phyloP scores from a whole-genome alignment of 2,888 invertebrate species.

The Exocentrus adspersus region DNA sequence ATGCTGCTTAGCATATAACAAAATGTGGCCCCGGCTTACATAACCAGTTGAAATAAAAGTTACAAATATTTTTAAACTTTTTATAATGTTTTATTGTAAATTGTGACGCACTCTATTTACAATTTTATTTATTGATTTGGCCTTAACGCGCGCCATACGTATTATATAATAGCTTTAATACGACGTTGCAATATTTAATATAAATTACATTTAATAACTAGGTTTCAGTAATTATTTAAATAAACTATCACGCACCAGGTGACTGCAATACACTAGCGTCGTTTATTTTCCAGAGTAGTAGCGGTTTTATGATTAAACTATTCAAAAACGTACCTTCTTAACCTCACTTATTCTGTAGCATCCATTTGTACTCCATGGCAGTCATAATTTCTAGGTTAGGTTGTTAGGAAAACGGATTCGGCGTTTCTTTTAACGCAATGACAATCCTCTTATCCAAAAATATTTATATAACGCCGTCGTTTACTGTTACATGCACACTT shows the following conservation, averaged over 20 bases:
- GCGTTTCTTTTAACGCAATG: too few species aligned
- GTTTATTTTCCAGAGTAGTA: not conserved
- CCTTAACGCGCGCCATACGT: constrained; percentile 38
- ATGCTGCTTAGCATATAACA: constrained; percentile 25
- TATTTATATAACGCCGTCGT: too few species aligned
- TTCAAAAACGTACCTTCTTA: too few species aligned
- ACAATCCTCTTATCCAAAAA: too few species aligned
- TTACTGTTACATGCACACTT: too few species aligned
- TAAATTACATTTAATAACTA: constrained; percentile 33
- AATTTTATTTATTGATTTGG: constrained; percentile 44
- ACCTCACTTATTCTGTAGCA: too few species aligned
- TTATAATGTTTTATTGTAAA: constrained; percentile 33
- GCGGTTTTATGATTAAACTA: not conserved
- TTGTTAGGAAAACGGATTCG: too few species aligned
- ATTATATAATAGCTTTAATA: constrained; percentile 23
- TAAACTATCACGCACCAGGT: not conserved
- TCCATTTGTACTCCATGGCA: too few species aligned
- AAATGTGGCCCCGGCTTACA: constrained; percentile 23
- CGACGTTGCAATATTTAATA: constrained; percentile 32
- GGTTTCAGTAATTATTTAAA: constrained; percentile 29
- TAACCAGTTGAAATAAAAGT: constrained; percentile 24
- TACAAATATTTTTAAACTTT: constrained; percentile 24
- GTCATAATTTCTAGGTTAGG: too few species aligned
- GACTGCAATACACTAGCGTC: not conserved
- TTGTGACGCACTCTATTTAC: constrained; percentile 44